These are phyloP conservation scores for Hyposoter didymator DNA, from an alignment of 2,888 invertebrate species.

Conservation along the genomic window DNA sequence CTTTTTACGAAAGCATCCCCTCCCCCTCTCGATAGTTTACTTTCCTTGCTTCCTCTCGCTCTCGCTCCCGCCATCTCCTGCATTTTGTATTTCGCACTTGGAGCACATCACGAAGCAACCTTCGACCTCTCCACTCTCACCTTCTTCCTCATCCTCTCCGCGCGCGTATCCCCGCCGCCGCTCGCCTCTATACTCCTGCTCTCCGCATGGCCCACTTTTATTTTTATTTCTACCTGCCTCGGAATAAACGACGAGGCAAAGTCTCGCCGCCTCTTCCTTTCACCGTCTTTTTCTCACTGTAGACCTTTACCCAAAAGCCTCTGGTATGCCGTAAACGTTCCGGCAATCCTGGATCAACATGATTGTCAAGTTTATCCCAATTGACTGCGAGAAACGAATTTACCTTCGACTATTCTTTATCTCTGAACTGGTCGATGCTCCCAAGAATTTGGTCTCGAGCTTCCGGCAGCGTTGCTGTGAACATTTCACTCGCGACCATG, in stretches of 20 bases:
- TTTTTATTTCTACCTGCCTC: slow-evolving; percentile 23
- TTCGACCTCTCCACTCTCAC: slow-evolving; percentile 57
- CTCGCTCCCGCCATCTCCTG: slow-evolving; percentile 34
- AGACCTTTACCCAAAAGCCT: slow-evolving; percentile 7
- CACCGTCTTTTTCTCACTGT: not conserved
- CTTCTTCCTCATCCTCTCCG: slow-evolving; percentile 44
- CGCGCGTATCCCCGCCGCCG: slow-evolving; percentile 22
- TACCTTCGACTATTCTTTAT: slow-evolving; percentile 8
- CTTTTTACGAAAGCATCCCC: slow-evolving; percentile 46
- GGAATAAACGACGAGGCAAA: slow-evolving; percentile 16
- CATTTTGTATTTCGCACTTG: slow-evolving; percentile 62
- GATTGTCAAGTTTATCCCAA: slow-evolving; percentile 6
- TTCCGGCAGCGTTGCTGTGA: not conserved
- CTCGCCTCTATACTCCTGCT: not conserved
- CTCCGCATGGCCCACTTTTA: slow-evolving; percentile 35
- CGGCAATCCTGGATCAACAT: slow-evolving; percentile 19
- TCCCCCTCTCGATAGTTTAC: slow-evolving; percentile 37
- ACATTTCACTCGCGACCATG: not conserved
- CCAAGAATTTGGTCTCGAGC: not conserved
- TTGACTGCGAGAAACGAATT: slow-evolving; percentile 2
- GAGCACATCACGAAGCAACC: slow-evolving; percentile 46
- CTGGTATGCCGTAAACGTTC: slow-evolving; percentile 3
- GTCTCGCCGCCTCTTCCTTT: not conserved
- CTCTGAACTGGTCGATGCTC: not conserved
- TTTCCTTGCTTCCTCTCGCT: slow-evolving; percentile 34